Conservation (phyloP, 2,888 invertebrate genomes). For the Margaritifera margaritifera region DNA sequence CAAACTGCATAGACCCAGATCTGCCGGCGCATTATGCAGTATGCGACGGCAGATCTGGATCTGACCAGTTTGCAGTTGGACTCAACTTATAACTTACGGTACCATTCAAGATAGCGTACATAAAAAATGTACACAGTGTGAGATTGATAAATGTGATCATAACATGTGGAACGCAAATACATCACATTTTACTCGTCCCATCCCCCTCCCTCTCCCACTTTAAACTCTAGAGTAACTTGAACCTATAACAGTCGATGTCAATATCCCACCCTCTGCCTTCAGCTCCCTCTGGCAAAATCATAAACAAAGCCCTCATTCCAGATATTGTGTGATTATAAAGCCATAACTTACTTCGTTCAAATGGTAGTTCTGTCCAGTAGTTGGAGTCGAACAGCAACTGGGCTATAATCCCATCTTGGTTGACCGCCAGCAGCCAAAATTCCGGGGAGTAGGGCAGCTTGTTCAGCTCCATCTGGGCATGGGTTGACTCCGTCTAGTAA, state of each 20-base stretch:
- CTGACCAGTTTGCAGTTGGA: too few relatives aligned
- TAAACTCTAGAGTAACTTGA: neutral
- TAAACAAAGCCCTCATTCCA: neutral
- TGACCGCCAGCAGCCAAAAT: conserved; percentile 49
- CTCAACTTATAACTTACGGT: too few relatives aligned
- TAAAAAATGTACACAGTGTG: too few relatives aligned
- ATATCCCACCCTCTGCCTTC: neutral
- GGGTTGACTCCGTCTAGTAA: conserved; percentile 32
- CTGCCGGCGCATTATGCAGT: too few relatives aligned
- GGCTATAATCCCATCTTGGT: conserved; percentile 40
- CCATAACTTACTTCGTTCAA: conserved; percentile 17
- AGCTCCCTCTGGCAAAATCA: neutral
- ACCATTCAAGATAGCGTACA: too few relatives aligned
- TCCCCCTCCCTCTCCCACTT: neutral
- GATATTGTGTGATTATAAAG: neutral
- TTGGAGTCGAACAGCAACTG: conserved; percentile 35
- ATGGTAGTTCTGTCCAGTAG: conserved; percentile 16
- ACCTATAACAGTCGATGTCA: neutral
- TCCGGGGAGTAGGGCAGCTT: conserved; percentile 36
- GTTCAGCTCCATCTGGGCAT: conserved; percentile 23
- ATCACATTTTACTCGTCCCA: too few relatives aligned
- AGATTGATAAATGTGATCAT: too few relatives aligned
- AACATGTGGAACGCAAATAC: too few relatives aligned
- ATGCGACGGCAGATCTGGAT: too few relatives aligned
- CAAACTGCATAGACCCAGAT: too few relatives aligned